Conservation (phyloP, 2,113 vertebrate species). For the Eubucco bourcierii region DNA sequence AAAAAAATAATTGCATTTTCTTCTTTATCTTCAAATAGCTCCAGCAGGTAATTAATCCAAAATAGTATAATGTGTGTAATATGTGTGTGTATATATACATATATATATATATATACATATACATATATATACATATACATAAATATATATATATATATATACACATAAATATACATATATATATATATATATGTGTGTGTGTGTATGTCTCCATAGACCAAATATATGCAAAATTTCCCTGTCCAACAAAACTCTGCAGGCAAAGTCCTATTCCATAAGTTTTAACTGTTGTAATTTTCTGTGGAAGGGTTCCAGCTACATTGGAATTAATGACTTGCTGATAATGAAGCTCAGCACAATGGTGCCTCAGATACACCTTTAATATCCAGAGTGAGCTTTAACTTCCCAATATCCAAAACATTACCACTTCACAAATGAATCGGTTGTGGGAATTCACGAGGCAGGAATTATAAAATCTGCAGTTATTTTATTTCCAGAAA, state of each 20-base stretch:
- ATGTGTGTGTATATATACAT: not conserved
- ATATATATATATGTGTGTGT: not conserved
- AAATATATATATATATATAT: not conserved
- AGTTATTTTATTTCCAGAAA: too few relatives aligned
- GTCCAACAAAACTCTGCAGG: not conserved
- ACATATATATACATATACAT: not conserved
- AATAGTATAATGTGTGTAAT: not conserved
- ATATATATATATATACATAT: not conserved
- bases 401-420: not conserved
- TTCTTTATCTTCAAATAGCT: constrained; percentile 10
- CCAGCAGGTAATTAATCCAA: constrained; percentile 30
- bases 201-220: not conserved
- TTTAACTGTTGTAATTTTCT: not conserved
- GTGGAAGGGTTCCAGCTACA: not conserved
- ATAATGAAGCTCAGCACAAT: not conserved
- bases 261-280: not conserved
- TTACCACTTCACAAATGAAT: not conserved
- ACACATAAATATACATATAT: not conserved
- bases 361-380: not conserved
- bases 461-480: too few relatives aligned
- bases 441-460: too few relatives aligned
- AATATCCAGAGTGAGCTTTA: not conserved
- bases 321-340: not conserved
- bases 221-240: not conserved
- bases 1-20: not conserved